Base-by-base conservation (phyloP, 2,797 vertebrate genomes). In the Hoplostethus mediterraneus region DNA sequence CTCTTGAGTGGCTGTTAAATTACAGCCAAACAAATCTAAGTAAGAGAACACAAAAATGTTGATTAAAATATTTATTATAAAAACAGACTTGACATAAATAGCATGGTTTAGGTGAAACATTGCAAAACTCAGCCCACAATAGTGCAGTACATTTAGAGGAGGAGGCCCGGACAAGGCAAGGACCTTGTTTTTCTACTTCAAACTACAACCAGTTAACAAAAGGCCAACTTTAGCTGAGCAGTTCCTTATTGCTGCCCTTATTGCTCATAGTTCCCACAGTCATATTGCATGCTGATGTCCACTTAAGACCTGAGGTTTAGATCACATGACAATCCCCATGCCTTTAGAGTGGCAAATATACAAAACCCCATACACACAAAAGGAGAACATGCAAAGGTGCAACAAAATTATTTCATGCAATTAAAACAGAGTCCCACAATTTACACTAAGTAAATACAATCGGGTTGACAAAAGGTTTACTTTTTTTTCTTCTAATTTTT, bases 61-160 rank as follows among this genome's bases (percentile, higher is more conserved):
- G 31, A 62, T 72, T 81, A 84, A 62, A 90, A 87, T 83, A 91
- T 93, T 90, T 91, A 92, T 90, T 92, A 69, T 77, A 79, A 85
- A 78, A 83, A 82, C 66, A 81, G 36, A 77, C 44, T 58, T 52
- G n/a, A 84, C 66, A 84, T 53, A 68, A 60, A 69, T 17, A 58
- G 30, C 51, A 69, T 73, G 66, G 56, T 61, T 78, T 44, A 47
- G 61, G 42, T 71, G 72, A 77, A 66, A 57, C 30, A 63, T 17
- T 60, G 57, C 51, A n/a, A 48, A 31, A 76, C 11, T 62, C 10
- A 8, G 69, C 70, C 28, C 54, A 83, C 57, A 58, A 17, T 44
- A 69, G 11, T 69, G 21, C 55, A 82, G 69, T 42, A 49, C 52
- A 67, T 61, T 45, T 25, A 42, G 51, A 58, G 60, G 42, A 65